Evolutionary conservation across 2,113 vertebrate genomes (phyloP).

Genomic region (Cichladusa arquata): DNA sequence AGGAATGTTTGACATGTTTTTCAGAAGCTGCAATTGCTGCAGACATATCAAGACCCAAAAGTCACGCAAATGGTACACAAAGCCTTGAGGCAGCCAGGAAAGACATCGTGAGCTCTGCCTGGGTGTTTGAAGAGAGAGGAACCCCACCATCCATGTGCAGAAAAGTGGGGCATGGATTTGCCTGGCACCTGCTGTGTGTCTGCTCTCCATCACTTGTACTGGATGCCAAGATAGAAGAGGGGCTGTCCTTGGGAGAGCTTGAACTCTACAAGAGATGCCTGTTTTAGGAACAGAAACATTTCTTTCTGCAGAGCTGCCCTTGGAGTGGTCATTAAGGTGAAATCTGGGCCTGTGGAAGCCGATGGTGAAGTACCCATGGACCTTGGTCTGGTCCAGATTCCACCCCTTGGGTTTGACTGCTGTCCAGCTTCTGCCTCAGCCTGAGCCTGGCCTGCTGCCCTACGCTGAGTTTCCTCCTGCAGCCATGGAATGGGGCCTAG

Average conservation of each 20-base stretch:
- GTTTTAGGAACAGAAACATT: background rate
- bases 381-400: background rate
- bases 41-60: constrained; percentile 39
- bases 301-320: background rate
- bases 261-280: background rate
- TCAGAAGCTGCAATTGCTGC: constrained; percentile 58
- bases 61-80: constrained; percentile 39
- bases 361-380: background rate
- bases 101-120: background rate
- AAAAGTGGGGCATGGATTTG: background rate
- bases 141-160: background rate
- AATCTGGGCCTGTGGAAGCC: background rate
- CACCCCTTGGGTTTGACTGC: background rate
- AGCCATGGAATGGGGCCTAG: background rate
- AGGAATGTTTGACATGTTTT: constrained; percentile 53
- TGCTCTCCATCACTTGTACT: background rate
- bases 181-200: background rate
- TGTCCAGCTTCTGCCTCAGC: background rate
- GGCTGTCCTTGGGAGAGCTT: background rate
- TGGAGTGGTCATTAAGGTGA: background rate
- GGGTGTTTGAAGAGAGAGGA: background rate
- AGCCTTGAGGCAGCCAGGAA: background rate
- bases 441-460: background rate
- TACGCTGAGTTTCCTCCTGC: background rate
- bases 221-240: background rate